Conservation (phyloP, 2,113 vertebrate genomes). For the Apteryx owenii region DNA sequence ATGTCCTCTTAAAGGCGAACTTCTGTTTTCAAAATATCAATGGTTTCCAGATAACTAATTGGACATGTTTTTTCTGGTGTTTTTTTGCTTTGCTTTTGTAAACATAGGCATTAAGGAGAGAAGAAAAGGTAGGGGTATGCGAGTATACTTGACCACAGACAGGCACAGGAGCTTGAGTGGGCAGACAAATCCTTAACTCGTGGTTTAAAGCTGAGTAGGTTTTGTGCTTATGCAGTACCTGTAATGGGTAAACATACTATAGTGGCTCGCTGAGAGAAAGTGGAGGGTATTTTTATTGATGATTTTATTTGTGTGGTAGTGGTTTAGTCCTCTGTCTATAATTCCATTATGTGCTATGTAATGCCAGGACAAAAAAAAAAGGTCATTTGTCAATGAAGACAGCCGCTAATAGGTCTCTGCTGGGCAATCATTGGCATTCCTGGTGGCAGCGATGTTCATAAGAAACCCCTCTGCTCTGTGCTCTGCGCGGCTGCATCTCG, state of each 20-base stretch:
- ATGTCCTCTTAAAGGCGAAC: not conserved
- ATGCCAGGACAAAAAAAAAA: not conserved
- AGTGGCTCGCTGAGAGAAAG: not conserved
- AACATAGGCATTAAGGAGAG: not conserved
- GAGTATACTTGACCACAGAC: fast-evolving
- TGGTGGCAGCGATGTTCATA: not conserved
- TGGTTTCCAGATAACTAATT: fast-evolving
- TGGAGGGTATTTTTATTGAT: too few species aligned
- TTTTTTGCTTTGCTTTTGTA: not conserved
- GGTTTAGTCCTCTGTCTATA: not conserved
- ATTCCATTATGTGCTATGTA: too few species aligned
- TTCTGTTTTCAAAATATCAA: not conserved
- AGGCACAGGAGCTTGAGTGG: not conserved
- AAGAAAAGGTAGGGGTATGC: not conserved
- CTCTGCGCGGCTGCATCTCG: not conserved
- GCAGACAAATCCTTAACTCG: not conserved
- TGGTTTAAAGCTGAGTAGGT: not conserved
- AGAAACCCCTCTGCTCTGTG: not conserved
- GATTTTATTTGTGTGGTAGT: fast-evolving
- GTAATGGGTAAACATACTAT: not conserved
- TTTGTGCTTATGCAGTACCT: not conserved
- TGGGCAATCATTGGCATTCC: not conserved
- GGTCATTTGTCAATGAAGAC: not conserved
- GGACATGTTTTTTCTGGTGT: too few species aligned
- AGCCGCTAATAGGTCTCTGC: not conserved